Evolutionary conservation across 2,113 vertebrate genomes (phyloP), one percentile per base, ranked within the genome.

Genomic region (Genyomyrus donnyi): DNA sequence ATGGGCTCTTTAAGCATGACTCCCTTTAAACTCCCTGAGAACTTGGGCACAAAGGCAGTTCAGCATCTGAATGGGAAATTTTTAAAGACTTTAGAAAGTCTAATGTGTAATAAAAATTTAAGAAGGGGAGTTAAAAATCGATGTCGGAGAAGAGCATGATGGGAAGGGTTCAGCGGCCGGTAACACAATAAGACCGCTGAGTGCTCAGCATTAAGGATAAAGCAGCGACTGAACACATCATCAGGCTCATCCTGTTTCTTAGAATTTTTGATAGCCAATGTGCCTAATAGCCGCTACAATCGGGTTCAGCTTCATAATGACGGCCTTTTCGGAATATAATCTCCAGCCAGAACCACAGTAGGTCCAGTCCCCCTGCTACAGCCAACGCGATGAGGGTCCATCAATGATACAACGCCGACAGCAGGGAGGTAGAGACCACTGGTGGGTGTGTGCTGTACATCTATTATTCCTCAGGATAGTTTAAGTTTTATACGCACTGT

Each of bases 21-120:
- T 80, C 74, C 74, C 74, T 39, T 15, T 39, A 7, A 80, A 42
- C 31, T 80, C 74, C 74, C 74, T 4, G 74, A 42, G 74, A 80
- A 42, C 74, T 80, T 39, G 2, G 74, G 74, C 35, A 80, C 35
- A 80, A 80, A 80, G 74, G 74, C 74, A 19, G 35, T 77, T 77
- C 70, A 77, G 74, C 74, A 80, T 80, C 35, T 80, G 74, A 42
- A 80, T 80, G 74, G 74, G 74, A 80, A 80, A 3, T 80, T 80
- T 42, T 80, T 17, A 19, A 80, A 80, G 74, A 80, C 74, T 42
- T 80, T 19, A 80, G 35, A 19, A 80, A 80, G 74, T 80, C 74
- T 80, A 80, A 80, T 80, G 74, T 80, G 35, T 80, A 80, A 80
- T 80, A 80, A 80, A 80, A 80, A 42, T 77, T 77, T 77, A 80